Conservation (phyloP, 1,140 invertebrate species). For the Papilio polyxenes region DNA sequence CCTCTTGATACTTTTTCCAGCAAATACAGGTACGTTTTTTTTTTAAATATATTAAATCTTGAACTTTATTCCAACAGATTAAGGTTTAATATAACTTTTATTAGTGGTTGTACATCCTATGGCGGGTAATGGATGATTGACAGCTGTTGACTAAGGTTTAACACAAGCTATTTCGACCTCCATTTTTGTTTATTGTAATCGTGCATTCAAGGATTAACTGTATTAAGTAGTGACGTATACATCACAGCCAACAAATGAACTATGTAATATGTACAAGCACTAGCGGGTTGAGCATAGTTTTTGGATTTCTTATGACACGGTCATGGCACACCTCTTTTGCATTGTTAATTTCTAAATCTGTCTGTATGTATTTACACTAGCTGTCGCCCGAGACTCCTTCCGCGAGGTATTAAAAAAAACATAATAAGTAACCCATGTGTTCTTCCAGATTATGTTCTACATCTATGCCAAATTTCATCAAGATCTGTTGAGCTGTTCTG, state of each 20-base stretch:
- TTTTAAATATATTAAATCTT: neutral
- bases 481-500: no score
- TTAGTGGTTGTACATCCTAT: slow-evolving; percentile 9
- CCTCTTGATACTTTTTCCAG: slow-evolving; percentile 35
- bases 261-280: neutral
- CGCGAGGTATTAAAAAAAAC: no score
- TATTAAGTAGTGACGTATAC: slow-evolving; percentile 51
- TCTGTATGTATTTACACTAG: no score
- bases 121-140: slow-evolving; percentile 35
- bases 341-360: no score
- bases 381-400: no score
- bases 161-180: slow-evolving; percentile 47
- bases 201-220: slow-evolving; percentile 53
- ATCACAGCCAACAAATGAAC: neutral
- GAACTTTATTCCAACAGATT: slow-evolving; percentile 7
- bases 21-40: slow-evolving; percentile 21
- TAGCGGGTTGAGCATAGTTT: no score
- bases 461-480: no score
- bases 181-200: slow-evolving; percentile 49
- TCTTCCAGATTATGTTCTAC: no score
- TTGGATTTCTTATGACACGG: no score
- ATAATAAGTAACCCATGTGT: no score
- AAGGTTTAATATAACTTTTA: slow-evolving; percentile 24
- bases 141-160: slow-evolving; percentile 59
- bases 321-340: no score